phyloP scores from a whole-genome alignment of 2,797 vertebrate genomes.

The Arnoldichthys spilopterus region DNA sequence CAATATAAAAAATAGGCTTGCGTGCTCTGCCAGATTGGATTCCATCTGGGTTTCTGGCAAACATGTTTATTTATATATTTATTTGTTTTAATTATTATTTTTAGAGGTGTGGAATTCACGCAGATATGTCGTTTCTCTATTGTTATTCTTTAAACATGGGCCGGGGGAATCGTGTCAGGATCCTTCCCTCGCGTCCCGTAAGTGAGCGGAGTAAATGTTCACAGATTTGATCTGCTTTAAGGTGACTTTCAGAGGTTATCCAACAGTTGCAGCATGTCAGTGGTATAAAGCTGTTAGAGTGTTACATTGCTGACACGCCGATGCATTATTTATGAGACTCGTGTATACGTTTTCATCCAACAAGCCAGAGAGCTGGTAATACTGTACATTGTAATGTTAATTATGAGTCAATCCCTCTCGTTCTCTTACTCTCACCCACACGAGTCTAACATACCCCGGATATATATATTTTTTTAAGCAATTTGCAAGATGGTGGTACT shows the following conservation, averaged over 20 bases:
- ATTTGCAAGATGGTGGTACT: background rate
- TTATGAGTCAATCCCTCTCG: constrained; percentile 57
- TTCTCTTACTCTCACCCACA: constrained; percentile 21
- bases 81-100: no score
- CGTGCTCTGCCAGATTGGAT: constrained; percentile 53
- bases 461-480: background rate
- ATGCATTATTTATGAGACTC: constrained; percentile 74
- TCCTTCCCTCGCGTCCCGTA: constrained; percentile 10
- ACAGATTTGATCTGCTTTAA: constrained; percentile 63
- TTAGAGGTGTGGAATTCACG: constrained; percentile 10
- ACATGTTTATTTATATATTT: background rate
- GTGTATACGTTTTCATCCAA: constrained; percentile 71
- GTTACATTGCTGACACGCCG: constrained; percentile 69
- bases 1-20: constrained; percentile 22
- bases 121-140: constrained; percentile 46
- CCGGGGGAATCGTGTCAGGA: background rate
- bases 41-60: constrained; percentile 55
- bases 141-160: constrained; percentile 49
- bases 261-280: constrained; percentile 55
- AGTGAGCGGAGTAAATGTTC: constrained; percentile 50
- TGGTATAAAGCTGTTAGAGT: constrained; percentile 58
- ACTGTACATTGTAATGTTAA: constrained; percentile 67
- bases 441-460: background rate
- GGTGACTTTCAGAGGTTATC: constrained; percentile 64
- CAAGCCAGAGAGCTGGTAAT: constrained; percentile 65